Evolutionary conservation across 2,888 invertebrate species (phyloP), one percentile per base, ranked within the genome.

Genomic region (Lampropteryx suffumata): DNA sequence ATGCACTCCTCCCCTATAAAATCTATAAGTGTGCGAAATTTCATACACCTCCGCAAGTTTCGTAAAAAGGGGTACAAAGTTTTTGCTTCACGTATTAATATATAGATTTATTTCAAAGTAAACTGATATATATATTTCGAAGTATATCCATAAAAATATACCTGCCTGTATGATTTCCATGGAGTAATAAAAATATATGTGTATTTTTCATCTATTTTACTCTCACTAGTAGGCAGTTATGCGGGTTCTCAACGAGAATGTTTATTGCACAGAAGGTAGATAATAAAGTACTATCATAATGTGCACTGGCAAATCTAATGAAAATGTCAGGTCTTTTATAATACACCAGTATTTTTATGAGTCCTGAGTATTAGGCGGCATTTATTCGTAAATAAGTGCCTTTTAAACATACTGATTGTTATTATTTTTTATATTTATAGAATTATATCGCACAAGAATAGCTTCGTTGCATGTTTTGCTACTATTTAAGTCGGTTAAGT

Each of bases 241-340:
- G 36, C 36, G 12, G 12, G 35, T 44, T 44, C 28, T 21, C 43
- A 12, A 29, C 17, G 28, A 35, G 43, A 29, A 35, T 44, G 28
- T 44, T 17, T 39, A 39, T 40, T 34, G 39, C 14, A 24, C 33
- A 26, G 33, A 24, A 33, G 41, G 33, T 26, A 24, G 24, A 34
- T 47, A 48, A 41, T 41, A 41, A 41, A 48, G 35, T 13, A 24
- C 29, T 17, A 40, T 47, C 35, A 41, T 40, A 47, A 48, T 35
- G 39, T 14, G 17, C 39, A 28, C 34, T n/a, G 11, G 34, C 28
- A 41, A 35, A 48, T 48, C 35, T 41, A 48, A 48, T 48, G 28
- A 35, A 47, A 34, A 47, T 47, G 47, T 34, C 47, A 35, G 35
- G 21, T 30, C 21, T 47, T 41, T 40, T 28, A 35, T 33, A 24